Evolutionary conservation across 2,888 invertebrate genomes (phyloP).

Genomic region (Drosophila affinis): DNA sequence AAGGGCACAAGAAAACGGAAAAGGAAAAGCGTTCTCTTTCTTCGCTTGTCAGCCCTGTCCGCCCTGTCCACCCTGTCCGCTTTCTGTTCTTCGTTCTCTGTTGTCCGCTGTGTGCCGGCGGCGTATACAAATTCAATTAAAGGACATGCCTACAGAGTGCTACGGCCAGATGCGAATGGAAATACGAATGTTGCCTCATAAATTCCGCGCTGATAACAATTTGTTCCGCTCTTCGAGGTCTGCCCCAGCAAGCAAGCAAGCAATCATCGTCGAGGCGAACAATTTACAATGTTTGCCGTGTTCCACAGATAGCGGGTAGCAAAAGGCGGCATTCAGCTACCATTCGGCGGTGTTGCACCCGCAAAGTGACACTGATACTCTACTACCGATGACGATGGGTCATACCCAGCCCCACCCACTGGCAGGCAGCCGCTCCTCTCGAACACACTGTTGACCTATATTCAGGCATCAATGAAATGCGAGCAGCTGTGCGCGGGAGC

Average conservation of each 20-base stretch:
- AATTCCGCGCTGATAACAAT: conserved; percentile 67
- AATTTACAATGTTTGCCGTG: conserved; percentile 59
- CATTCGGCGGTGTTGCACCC: conserved; percentile 11
- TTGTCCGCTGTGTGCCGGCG: conserved; percentile 41
- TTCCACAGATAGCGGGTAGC: background rate
- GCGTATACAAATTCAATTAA: conserved; percentile 62
- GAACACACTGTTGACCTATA: conserved; percentile 83
- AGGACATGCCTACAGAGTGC: conserved; percentile 51
- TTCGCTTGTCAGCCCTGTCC: background rate
- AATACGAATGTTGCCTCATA: conserved; percentile 52
- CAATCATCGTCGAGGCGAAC: conserved; percentile 39
- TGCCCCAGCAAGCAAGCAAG: conserved; percentile 12
- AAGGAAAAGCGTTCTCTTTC: background rate
- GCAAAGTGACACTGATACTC: conserved; percentile 39
- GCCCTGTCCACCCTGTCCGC: background rate
- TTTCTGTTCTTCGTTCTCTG: background rate
- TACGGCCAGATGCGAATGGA: conserved; percentile 14
- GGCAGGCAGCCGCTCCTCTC: conserved; percentile 18
- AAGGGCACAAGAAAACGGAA: conserved; percentile 14
- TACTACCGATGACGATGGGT: conserved; percentile 48
- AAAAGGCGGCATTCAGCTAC: conserved; percentile 40
- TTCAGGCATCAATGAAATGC: conserved; percentile 81
- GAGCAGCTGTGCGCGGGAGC: conserved; percentile 28
- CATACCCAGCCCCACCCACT: conserved; percentile 6
- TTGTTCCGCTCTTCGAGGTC: conserved; percentile 43